phyloP scores from a whole-genome alignment of 2,797 vertebrate species.

The Sebastes steindachneri region DNA sequence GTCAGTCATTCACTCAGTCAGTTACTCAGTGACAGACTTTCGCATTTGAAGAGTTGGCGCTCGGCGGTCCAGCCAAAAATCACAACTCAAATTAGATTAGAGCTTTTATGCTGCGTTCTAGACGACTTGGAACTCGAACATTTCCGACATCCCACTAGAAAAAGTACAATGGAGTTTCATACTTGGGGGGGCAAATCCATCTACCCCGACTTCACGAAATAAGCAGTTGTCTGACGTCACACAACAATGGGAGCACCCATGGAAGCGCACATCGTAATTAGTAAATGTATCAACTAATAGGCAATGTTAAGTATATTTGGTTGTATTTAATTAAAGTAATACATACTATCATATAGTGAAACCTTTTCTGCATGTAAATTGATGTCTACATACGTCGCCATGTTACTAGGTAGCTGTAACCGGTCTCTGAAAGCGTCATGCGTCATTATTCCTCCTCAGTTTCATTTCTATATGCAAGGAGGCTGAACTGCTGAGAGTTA shows the following conservation, averaged over 20 bases:
- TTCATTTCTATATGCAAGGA: background rate
- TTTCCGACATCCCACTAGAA: background rate
- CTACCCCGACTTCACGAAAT: background rate
- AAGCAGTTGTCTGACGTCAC: background rate
- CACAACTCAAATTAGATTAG: background rate
- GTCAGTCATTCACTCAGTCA: background rate
- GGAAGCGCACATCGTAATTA: background rate
- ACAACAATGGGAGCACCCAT: background rate
- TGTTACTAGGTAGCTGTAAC: background rate
- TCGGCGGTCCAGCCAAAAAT: background rate
- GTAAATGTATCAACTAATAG: background rate
- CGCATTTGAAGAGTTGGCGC: too few relatives aligned
- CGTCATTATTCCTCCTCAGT: background rate
- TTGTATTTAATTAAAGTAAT: background rate
- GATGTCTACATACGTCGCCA: background rate
- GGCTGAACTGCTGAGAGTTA: background rate
- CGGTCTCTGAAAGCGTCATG: background rate
- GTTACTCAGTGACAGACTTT: background rate
- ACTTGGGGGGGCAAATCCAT: background rate
- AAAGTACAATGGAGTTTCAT: background rate
- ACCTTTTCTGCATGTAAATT: background rate
- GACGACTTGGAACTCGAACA: background rate
- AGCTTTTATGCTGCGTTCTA: background rate
- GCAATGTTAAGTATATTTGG: background rate
- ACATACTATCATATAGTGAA: background rate